Percentiles rank a stretch among this genome's conserved stretches.
Evolutionary conservation across 2,797 vertebrate species (phyloP).

Genomic region (Cichlasoma orientale): DNA sequence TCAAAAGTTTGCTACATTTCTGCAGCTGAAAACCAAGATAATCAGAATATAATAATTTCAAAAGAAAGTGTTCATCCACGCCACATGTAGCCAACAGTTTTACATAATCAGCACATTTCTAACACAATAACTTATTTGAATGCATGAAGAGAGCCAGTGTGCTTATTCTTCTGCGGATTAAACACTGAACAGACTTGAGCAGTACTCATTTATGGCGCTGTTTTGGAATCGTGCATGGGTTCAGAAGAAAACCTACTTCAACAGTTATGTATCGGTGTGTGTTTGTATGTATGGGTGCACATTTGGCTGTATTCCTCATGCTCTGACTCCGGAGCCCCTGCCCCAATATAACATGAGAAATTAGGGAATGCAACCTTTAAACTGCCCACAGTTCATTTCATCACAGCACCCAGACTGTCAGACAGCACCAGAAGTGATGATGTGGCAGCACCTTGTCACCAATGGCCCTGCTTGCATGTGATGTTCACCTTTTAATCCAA

Average conservation of each 20-base stretch:
- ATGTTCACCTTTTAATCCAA: constrained; percentile 28
- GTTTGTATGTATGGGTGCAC: not conserved
- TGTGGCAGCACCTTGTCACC: constrained; percentile 31
- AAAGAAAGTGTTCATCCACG: not conserved
- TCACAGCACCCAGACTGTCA: not conserved
- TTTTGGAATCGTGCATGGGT: not conserved
- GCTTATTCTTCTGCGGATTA: not conserved
- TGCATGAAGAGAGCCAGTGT: not conserved
- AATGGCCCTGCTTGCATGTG: not conserved
- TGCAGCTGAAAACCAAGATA: too few species aligned
- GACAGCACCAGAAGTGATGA: constrained; percentile 16
- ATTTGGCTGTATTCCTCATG: not conserved
- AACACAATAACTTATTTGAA: not conserved
- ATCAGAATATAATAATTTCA: not conserved
- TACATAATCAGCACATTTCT: not conserved
- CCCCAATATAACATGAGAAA: not conserved
- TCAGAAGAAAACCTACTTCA: not conserved
- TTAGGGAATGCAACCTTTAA: constrained; percentile 10
- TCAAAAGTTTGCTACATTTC: not conserved
- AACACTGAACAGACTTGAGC: not conserved
- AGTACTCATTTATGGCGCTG: not conserved
- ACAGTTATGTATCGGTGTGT: not conserved
- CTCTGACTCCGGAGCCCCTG: not conserved
- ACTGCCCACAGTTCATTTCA: constrained; percentile 14
- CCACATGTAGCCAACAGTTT: not conserved